These are phyloP conservation scores for Drosophila parvula DNA, from an alignment of 1,140 invertebrate species.

Conservation along the genomic window DNA sequence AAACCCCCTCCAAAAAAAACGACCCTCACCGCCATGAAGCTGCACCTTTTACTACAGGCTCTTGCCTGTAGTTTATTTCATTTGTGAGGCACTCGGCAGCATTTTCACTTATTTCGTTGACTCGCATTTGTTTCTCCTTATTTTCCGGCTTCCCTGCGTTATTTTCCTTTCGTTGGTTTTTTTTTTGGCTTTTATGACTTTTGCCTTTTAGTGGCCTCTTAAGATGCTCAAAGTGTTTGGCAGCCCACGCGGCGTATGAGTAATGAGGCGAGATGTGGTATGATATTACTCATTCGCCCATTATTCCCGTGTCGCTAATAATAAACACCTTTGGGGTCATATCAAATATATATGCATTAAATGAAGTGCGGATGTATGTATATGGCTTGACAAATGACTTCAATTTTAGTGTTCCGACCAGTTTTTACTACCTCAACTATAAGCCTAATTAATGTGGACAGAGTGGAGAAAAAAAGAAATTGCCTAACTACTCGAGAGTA, in stretches of 20 bases:
- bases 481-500: not conserved
- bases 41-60: constrained; percentile 64
- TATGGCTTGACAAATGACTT: constrained; percentile 42
- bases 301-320: constrained; percentile 78
- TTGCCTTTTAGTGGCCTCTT: constrained; percentile 80
- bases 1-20: not conserved
- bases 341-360: constrained; percentile 69
- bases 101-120: constrained; percentile 72
- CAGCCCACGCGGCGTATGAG: constrained; percentile 62
- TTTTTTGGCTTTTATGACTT: constrained; percentile 73
- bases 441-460: constrained; percentile 29
- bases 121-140: constrained; percentile 32
- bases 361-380: constrained; percentile 32
- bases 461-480: not conserved
- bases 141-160: constrained; percentile 4
- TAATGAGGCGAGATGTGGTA: constrained; percentile 58
- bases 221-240: constrained; percentile 67
- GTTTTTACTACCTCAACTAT: constrained; percentile 7
- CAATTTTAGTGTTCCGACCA: constrained; percentile 7
- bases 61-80: constrained; percentile 76
- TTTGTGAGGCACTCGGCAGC: constrained; percentile 68
- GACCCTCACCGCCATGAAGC: not conserved
- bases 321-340: constrained; percentile 76
- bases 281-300: constrained; percentile 76
- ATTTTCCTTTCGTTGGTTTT: not conserved